Base-by-base conservation (phyloP, 2,797 vertebrate genomes). In the Champsocephalus gunnari region DNA sequence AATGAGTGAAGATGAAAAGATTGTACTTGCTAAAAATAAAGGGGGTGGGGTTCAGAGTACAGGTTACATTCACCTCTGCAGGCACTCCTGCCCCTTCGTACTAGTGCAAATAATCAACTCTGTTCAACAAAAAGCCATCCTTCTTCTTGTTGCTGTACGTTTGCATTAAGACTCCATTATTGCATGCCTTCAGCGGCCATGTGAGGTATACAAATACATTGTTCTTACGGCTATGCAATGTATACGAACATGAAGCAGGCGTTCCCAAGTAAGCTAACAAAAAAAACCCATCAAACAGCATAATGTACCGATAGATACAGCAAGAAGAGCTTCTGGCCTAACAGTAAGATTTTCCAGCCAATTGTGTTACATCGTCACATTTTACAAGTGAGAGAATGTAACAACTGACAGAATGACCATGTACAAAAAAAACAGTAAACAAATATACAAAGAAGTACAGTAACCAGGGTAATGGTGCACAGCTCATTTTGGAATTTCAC, bases 111-210 rank as follows among this genome's bases (percentile, higher is more conserved):
- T 62, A 86, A 77, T 83, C 63, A 1, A 24, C 76, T 76, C 79
- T 65, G 73, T 54, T 69, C 19, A 61, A 81, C 28, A 9, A 71
- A 84, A 84, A 13, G 34, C 65, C 44, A 65, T 12, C 55, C 41
- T 62, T 28, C 0, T 21, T 58, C 48, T 44, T 55, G 59, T 74
- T 67, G 34, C 34, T 38, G 54, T 61, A 80, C 32, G 17, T 75
- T 81, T 87, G 83, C 83, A 87, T 88, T 87, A 91, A 89, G 90
- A 92, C 83, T 86, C 76, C 62, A 79, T 83, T 83, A 90, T 87
- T 91, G 90, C 86, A 76, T 81, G 89, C 73, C 90, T 82, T 82
- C 62, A 61, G 55, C 60, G 87, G 88, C 87, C 47, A 54, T 81
- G 73, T 88, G 88, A 92, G 90, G 90, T 91, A 92, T 80, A 91